Conservation (phyloP, 2,797 vertebrate genomes). For the Hemitrygon akajei region DNA sequence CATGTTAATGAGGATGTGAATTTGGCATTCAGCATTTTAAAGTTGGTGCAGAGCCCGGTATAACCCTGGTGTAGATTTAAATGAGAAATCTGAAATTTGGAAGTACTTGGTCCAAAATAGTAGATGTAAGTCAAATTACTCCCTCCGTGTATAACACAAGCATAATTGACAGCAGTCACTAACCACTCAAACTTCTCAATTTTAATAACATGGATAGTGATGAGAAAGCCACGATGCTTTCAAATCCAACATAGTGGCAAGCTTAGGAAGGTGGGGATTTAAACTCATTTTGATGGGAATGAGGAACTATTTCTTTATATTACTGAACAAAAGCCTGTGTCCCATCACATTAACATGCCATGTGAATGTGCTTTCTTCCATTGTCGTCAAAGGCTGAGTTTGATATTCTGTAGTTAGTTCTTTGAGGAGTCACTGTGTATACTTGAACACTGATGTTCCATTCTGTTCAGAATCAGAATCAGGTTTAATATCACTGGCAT, state of each 20-base stretch:
- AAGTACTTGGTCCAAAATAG: neutral
- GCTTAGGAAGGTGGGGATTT: too few relatives aligned
- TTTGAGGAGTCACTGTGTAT: neutral
- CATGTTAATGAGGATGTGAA: neutral
- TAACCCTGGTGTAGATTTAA: neutral
- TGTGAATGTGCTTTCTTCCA: neutral
- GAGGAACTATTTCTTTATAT: neutral
- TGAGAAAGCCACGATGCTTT: neutral
- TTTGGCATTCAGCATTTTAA: neutral
- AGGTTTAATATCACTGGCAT: too few relatives aligned
- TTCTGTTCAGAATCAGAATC: neutral
- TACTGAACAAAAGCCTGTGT: neutral
- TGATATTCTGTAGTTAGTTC: neutral
- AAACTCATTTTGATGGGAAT: neutral
- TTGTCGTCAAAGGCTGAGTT: neutral
- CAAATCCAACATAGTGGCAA: too few relatives aligned
- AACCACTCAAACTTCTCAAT: neutral
- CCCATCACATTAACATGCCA: neutral
- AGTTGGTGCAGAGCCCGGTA: neutral
- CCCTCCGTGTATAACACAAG: neutral
- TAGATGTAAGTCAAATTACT: neutral
- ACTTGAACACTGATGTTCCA: neutral
- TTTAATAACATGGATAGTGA: neutral
- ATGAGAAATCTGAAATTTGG: neutral
- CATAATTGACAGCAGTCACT: neutral